Base-by-base conservation (phyloP, 2,888 invertebrate genomes). In the Pammene fasciana region DNA sequence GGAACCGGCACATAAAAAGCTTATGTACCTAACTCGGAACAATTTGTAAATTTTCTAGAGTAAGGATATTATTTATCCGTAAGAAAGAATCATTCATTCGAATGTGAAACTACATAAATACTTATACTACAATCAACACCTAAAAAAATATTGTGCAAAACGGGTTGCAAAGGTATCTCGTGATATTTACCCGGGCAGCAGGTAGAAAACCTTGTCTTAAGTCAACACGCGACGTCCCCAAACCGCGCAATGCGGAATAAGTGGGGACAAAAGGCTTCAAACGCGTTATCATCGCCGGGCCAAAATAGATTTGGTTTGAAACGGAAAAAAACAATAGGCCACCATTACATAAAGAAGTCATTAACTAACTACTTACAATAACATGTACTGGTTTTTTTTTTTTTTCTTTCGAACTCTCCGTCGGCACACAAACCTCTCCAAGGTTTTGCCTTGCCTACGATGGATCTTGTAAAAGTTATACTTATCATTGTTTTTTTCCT, bases 231-330 rank as follows among this genome's bases (percentile, higher is more conserved):
- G 46, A 48, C 50, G 38, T 56, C 41, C 55, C 38, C 57, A 38
- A 68, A 57, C 57, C 43, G 56, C 50, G 52, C 45, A 46, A 45
- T 36, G 57, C 52, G 52, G 64, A 38, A 18, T n/a, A 59, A 65
- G 13, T 26, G 36, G 41, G 59, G 64, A 68, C 64, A 68, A 68
- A 68, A 57, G 50, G 56, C 16, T 18, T 55, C 26, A 50, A 50
- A 52, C 34, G 52, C 54, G 8, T 34, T n/a, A 26, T 50, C 26
- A 50, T 26, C 50, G 26, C 14, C 52, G 13, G 52, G 13, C 26
- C 26, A 13, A 52, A 52, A 52, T 52, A 52, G 16, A 52, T 38
- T 48, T 48, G 48, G 5, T 9, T 16, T 16, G 10, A 10, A 16
- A 16, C 14, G 18, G 11, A 52, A 11, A 38, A 10, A 16, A 11